These are phyloP conservation scores for Felis chaus DNA, from an alignment of 2,113 vertebrate genomes.

Conservation along the genomic window DNA sequence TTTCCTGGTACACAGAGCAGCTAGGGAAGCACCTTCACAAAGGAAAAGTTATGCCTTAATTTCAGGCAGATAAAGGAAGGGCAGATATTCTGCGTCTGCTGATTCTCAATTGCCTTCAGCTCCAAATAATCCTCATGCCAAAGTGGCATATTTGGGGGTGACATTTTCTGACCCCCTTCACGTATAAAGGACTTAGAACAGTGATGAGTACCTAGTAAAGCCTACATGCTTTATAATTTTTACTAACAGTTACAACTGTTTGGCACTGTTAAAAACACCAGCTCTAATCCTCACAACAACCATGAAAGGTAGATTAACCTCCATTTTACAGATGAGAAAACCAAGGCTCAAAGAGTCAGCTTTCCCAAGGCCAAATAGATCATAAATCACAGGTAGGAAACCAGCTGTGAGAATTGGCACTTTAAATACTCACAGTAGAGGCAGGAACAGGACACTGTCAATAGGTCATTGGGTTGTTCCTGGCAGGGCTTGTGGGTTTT, in stretches of 20 bases:
- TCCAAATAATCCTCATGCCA: background rate
- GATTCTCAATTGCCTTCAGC: background rate
- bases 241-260: background rate
- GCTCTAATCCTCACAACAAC: background rate
- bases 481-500: background rate
- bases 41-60: background rate
- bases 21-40: background rate
- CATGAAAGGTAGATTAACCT: background rate
- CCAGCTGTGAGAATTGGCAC: background rate
- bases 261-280: background rate
- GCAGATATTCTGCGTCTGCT: background rate
- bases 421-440: background rate
- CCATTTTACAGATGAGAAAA: conserved; percentile 23
- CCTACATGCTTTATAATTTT: background rate
- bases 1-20: background rate
- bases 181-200: background rate
- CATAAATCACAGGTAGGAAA: background rate
- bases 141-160: background rate
- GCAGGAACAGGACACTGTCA: background rate
- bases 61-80: background rate
- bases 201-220: background rate
- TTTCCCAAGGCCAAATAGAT: background rate
- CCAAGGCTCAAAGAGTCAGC: background rate
- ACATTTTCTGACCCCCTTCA: background rate
- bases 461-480: background rate